phyloP scores from a whole-genome alignment of 2,888 invertebrate genomes.

The Globia sparganii region DNA sequence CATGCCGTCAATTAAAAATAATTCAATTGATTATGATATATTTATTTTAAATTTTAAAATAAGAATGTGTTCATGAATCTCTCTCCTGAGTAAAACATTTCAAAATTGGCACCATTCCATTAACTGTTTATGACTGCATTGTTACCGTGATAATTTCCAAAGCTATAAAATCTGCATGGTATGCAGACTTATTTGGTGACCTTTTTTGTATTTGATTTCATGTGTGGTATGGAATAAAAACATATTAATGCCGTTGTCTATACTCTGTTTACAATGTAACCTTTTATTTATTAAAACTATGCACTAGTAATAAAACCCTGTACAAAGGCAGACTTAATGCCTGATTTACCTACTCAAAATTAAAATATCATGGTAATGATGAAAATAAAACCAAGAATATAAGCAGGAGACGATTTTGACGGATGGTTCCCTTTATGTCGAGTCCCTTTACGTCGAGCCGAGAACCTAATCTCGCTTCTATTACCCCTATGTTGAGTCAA shows the following conservation, averaged over 20 bases:
- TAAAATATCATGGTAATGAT: background rate
- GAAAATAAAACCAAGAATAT: background rate
- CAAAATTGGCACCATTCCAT: conserved; percentile 53
- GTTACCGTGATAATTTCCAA: conserved; percentile 6
- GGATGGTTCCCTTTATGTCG: no score
- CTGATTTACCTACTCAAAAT: background rate
- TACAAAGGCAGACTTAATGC: no score
- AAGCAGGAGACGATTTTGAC: conserved; percentile 31
- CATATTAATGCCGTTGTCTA: background rate
- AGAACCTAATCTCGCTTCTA: no score
- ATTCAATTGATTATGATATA: background rate
- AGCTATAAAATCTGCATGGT: background rate
- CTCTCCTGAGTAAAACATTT: conserved; percentile 17
- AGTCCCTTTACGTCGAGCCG: no score
- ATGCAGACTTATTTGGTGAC: background rate
- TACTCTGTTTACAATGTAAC: background rate
- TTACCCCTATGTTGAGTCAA: no score
- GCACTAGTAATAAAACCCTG: no score
- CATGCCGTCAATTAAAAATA: background rate
- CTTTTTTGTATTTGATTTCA: background rate
- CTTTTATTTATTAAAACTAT: background rate
- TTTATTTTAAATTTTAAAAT: background rate
- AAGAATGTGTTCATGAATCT: conserved; percentile 20
- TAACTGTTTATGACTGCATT: conserved; percentile 27
- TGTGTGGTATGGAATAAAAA: background rate